Evolutionary conservation across 2,888 invertebrate genomes (phyloP).

Genomic region (Caenorhabditis plicata): DNA sequence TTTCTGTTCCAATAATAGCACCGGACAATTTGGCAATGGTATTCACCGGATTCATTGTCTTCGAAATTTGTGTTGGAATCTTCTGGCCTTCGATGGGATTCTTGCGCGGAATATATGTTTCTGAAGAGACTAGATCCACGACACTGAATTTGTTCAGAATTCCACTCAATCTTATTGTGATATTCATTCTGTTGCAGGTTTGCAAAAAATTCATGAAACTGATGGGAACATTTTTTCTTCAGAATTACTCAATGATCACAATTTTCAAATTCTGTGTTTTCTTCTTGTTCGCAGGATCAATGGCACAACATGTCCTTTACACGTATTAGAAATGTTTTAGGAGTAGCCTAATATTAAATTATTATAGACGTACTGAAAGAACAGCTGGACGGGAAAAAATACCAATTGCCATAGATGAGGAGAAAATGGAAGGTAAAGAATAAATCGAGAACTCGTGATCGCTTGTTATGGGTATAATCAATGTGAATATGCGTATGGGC

Average conservation of each 20-base stretch:
- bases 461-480: background rate
- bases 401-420: constrained; percentile 13
- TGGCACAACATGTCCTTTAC: constrained; percentile 51
- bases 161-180: constrained; percentile 69
- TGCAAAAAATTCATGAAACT: background rate
- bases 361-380: constrained; percentile 23
- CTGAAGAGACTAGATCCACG: constrained; percentile 69
- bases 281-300: constrained; percentile 65
- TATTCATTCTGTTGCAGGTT: constrained; percentile 68
- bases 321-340: constrained; percentile 16
- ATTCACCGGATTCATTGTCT: constrained; percentile 68
- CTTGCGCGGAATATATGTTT: constrained; percentile 67
- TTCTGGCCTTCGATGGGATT: constrained; percentile 70
- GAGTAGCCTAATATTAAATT: background rate
- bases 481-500: background rate
- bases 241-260: constrained; percentile 66
- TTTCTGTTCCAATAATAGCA: constrained; percentile 67
- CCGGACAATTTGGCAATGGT: constrained; percentile 60
- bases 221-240: constrained; percentile 19
- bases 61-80: constrained; percentile 69
- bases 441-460: background rate
- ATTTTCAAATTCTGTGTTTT: constrained; percentile 69
- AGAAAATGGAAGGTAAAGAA: background rate
- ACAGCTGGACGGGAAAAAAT: constrained; percentile 15
- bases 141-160: constrained; percentile 70